Conservation (phyloP, 1,140 invertebrate species). For the Aphis craccivora region DNA sequence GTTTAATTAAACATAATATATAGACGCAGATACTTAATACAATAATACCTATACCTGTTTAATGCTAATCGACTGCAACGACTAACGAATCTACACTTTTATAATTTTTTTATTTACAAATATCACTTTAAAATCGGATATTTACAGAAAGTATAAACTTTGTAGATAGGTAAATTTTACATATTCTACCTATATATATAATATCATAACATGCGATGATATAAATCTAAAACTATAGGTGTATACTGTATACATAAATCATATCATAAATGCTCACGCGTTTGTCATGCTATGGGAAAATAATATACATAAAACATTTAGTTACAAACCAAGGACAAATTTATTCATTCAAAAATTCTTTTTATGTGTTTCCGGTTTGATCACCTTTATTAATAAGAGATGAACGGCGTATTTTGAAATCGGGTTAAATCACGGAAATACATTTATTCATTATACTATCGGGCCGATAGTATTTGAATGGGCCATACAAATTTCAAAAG, state of each 20-base stretch:
- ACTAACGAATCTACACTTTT: neutral
- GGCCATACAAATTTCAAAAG: constrained; percentile 4
- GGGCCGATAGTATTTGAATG: too few relatives aligned
- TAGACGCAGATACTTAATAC: neutral
- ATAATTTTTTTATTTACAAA: neutral
- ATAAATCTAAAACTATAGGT: neutral
- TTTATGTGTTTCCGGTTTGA: constrained; percentile 48
- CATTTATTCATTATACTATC: constrained; percentile 3
- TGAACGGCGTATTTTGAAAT: constrained; percentile 26
- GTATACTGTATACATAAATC: neutral
- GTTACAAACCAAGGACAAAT: constrained; percentile 33
- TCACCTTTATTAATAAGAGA: constrained; percentile 9
- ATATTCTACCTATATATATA: neutral
- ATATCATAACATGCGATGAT: neutral
- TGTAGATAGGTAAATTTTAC: neutral
- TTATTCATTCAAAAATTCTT: neutral
- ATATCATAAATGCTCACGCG: neutral
- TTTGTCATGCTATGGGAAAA: neutral
- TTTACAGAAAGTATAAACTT: neutral
- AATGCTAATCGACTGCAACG: neutral
- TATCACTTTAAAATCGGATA: too few relatives aligned
- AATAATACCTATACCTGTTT: neutral
- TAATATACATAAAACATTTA: constrained; percentile 34
- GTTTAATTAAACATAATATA: neutral
- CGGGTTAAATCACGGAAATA: constrained; percentile 53